Percentiles rank a stretch among this genome's conserved stretches.
These are phyloP conservation scores for Periophthalmus modestus DNA, from an alignment of 2,113 vertebrate genomes.

Conservation along the genomic window DNA sequence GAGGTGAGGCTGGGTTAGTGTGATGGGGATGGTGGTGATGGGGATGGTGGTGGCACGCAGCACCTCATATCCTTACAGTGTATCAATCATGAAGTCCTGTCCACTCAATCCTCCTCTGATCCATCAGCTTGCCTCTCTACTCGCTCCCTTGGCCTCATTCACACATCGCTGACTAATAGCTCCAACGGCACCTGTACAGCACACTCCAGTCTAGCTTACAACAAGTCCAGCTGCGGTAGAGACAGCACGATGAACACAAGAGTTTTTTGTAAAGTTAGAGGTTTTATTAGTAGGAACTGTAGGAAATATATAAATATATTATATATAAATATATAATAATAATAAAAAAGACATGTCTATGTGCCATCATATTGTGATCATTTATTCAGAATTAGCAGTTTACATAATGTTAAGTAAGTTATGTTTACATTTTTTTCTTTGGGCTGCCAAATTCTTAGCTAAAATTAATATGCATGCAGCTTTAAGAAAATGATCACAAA, in stretches of 20 bases:
- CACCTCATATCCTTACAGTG: constrained; percentile 94
- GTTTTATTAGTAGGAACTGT: not conserved
- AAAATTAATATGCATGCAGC: not conserved
- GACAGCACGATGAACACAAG: constrained; percentile 16
- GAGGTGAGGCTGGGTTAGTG: constrained; percentile 68
- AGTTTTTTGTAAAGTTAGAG: not conserved
- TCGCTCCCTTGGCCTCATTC: constrained; percentile 37
- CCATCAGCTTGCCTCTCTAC: constrained; percentile 85
- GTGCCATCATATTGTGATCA: too few species aligned
- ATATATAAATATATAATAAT: too few species aligned
- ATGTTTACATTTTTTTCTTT: too few species aligned
- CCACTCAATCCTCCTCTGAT: constrained; percentile 99
- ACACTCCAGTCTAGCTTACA: constrained; percentile 42
- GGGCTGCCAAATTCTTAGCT: too few species aligned
- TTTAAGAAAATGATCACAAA: not conserved
- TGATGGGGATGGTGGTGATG: constrained; percentile 51
- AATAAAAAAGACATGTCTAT: too few species aligned
- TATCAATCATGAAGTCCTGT: constrained; percentile 99
- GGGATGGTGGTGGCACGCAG: constrained; percentile 45
- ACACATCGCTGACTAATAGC: constrained; percentile 58
- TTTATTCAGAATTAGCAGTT: too few species aligned
- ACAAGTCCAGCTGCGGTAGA: constrained; percentile 24
- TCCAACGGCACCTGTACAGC: constrained; percentile 46
- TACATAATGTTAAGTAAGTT: too few species aligned
- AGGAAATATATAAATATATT: too few species aligned